These are phyloP conservation scores for Macaria liturata DNA, from an alignment of 2,888 invertebrate species.

Conservation along the genomic window DNA sequence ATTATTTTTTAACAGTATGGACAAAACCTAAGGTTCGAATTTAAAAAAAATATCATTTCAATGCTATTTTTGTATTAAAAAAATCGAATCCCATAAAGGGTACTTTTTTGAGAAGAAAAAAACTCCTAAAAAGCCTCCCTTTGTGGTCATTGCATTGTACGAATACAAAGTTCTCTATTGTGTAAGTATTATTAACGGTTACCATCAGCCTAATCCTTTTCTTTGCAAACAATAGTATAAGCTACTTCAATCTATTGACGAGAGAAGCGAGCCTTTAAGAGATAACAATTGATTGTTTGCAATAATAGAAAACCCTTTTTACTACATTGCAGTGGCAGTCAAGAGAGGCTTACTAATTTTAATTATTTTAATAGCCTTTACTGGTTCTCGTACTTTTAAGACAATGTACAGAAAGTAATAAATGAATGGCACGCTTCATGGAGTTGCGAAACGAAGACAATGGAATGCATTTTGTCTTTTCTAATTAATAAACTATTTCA, in stretches of 20 bases:
- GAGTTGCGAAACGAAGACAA: too few species aligned
- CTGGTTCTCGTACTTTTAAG: too few species aligned
- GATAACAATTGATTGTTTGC: constrained; percentile 11
- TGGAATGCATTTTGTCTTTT: too few species aligned
- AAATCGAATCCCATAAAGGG: constrained; percentile 3
- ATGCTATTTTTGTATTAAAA: constrained; percentile 2
- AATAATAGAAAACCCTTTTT: constrained; percentile 8
- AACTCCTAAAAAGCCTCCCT: constrained; percentile 1
- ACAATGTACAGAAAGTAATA: too few species aligned
- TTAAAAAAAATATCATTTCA: too few species aligned
- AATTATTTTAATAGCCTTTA: too few species aligned
- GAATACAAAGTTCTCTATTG: constrained; percentile 20
- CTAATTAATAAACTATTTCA: too few species aligned
- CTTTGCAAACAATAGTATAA: constrained; percentile 49
- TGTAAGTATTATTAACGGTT: constrained; percentile 19
- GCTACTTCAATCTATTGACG: constrained; percentile 48
- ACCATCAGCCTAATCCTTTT: constrained; percentile 49
- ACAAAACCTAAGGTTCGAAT: too few species aligned
- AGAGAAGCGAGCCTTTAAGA: constrained; percentile 21
- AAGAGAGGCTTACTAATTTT: neutral
- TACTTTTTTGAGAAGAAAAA: too few species aligned
- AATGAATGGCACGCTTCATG: too few species aligned
- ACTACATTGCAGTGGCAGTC: neutral
- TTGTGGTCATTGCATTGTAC: constrained; percentile 13
- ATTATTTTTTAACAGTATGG: too few species aligned